Evolutionary conservation across 2,797 vertebrate species (phyloP).

Genomic region (Uromys caudimaculatus): DNA sequence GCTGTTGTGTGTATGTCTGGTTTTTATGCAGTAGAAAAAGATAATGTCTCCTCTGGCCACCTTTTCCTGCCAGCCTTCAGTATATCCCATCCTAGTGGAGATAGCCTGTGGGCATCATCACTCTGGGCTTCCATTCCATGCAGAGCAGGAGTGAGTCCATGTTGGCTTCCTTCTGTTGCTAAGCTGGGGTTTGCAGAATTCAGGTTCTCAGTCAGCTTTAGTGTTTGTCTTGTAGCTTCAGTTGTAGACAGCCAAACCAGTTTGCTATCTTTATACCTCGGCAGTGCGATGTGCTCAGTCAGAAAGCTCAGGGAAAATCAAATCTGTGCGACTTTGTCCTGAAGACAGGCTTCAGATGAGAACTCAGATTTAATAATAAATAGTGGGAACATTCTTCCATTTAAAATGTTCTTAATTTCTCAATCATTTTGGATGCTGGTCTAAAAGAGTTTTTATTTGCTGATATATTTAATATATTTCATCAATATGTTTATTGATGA

Average conservation of each 20-base stretch:
- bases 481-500: background rate
- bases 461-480: background rate
- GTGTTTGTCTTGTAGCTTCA: background rate
- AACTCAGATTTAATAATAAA: background rate
- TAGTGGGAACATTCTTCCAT: background rate
- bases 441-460: background rate
- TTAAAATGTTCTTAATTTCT: background rate
- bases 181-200: too few relatives aligned
- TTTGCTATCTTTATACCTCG: background rate
- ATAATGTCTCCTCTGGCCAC: background rate
- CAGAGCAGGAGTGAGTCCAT: background rate
- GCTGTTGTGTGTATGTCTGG: background rate
- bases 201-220: background rate
- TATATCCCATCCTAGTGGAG: background rate
- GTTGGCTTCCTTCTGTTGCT: background rate
- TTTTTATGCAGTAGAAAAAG: background rate
- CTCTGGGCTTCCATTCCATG: background rate
- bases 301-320: background rate
- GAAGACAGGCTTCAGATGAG: background rate
- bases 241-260: background rate
- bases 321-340: background rate
- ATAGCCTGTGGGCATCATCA: too few relatives aligned
- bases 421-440: background rate
- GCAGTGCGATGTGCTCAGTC: background rate
- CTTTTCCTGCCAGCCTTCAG: background rate